Base-by-base conservation (phyloP, 1,140 invertebrate species). In the Psilanteris sp. region DNA sequence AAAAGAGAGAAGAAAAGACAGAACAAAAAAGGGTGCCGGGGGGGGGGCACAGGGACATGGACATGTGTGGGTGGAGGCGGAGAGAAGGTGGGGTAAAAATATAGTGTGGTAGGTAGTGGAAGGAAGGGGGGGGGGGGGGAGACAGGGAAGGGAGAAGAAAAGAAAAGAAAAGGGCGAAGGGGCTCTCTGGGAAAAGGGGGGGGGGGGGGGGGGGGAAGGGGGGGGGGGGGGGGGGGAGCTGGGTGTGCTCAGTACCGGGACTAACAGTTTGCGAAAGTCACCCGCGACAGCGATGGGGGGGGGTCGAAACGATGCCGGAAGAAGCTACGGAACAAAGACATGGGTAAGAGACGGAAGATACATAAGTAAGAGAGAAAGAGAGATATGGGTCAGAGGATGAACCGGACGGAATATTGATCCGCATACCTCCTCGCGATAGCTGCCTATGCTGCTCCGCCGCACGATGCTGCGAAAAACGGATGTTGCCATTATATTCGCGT, bases 401-500 rank as follows among this genome's bases (percentile, higher is more conserved):
- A 87, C 85, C 84, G 84, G 84, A 83, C 85, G 85, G 85, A 86
- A 87, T 87, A 87, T 87, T 87, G 85, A 87, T 87, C 85, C 84
- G 81, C 55, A 81, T 80, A 82, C 73, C 81, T 83, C 81, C 81
- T 83, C 81, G 79, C 83, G 80, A 85, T 85, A 85, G 83, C 81
- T 82, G 79, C 80, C 80, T 83, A 79, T 80, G 79, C 79, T 81
- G 77, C 61, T 74, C 71, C 71, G 77, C 59, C 73, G 68, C 62
- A 62, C 57, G 77, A 77, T 78, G 71, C 71, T 67, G 70, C 44
- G 71, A 68, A 71, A 78, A 77, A 78, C 61, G 67, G 59, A 74
- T 67, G 66, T 66, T 64, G 27, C 62, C 64, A 68, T 67, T 54
- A 62, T 55, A 54, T 9, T 74, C 37, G 26, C 34, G 15, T 50